Base-by-base conservation (phyloP, 2,113 vertebrate species). In the Pseudorasbora parva region DNA sequence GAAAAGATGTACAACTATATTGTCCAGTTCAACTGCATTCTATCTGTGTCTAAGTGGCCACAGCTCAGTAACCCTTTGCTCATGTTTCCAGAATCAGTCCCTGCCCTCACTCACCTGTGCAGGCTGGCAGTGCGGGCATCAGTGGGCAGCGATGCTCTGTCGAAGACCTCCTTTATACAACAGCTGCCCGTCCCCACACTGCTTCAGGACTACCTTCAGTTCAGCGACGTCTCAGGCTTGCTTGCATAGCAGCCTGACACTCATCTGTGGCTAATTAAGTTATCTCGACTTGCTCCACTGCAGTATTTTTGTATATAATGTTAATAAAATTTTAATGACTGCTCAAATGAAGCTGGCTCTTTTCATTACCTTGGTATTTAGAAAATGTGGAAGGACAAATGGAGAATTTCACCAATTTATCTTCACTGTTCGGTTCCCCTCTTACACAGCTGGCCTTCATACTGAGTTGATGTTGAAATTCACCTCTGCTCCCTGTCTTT, bases 81-180 rank as follows among this genome's bases (percentile, higher is more conserved):
- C 41, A 8, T 81, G 23, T 14, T 86, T 88, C 2, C 27, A 95
- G 94, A 92, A 25, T 86, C 84, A 3, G 10, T 93, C 45, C 91
- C 93, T 51, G 5, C 41, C 73, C 89, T 95, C 1, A 87, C 87
- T 64, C 93, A 95, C 88, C 73, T 94, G 59, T 94, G 93, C 82
- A 86, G 94, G 76, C 87, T 94, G 78, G 82, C 86, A 73, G 45
- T 95, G 14, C 80, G 92, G 51, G 66, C 30, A 2, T 7, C 80
- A 19, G 74, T 94, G 84, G 93, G 94, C 68, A 71, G 92, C 10
- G 73, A 88, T 51, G 30, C 37, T 1, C 83, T 95, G 78, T 91
- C 90, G 87, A 90, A 87, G 84, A 75, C 87, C 37, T 21, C 25
- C 15, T 86, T 89, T 0, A 86, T 94, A 59, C 86, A 88, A 25